Conservation (phyloP, 2,888 invertebrate species). For the Apomyelois bistriatella region DNA sequence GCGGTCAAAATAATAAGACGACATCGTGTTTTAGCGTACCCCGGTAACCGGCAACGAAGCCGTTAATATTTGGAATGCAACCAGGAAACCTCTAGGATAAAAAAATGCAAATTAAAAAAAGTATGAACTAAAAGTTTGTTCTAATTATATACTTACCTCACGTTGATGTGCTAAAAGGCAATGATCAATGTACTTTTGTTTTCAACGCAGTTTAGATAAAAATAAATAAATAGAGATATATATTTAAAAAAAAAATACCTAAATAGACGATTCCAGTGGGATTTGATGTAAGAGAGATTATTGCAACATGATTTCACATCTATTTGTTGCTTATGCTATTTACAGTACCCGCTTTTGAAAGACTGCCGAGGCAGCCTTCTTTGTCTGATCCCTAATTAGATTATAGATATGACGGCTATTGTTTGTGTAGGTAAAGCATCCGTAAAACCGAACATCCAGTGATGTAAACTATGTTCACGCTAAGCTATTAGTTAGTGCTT, state of each 20-base stretch:
- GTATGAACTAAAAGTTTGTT: too few relatives aligned
- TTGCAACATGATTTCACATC: background rate
- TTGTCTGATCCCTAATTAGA: conserved; percentile 44
- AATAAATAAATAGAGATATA: background rate
- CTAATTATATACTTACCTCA: too few relatives aligned
- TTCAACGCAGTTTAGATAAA: background rate
- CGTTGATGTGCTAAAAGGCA: too few relatives aligned
- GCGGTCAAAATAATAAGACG: too few relatives aligned
- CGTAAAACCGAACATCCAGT: background rate
- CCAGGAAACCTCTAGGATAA: too few relatives aligned
- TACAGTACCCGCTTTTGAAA: background rate
- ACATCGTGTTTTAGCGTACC: too few relatives aligned
- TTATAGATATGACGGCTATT: conserved; percentile 50
- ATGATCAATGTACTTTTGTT: too few relatives aligned
- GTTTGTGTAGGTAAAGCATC: conserved; percentile 43
- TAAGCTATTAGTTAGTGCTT: background rate
- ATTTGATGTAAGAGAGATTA: background rate
- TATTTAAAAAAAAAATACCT: too few relatives aligned
- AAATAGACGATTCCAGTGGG: background rate
- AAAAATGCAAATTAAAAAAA: too few relatives aligned
- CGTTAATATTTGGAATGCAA: too few relatives aligned
- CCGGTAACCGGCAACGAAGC: too few relatives aligned
- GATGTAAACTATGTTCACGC: background rate
- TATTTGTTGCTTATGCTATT: background rate
- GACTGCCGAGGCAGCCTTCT: conserved; percentile 18